Base-by-base conservation (phyloP, 30 jellyfish, hydroid and myxozoan genomes). In the Nemopilema nomurai region DNA sequence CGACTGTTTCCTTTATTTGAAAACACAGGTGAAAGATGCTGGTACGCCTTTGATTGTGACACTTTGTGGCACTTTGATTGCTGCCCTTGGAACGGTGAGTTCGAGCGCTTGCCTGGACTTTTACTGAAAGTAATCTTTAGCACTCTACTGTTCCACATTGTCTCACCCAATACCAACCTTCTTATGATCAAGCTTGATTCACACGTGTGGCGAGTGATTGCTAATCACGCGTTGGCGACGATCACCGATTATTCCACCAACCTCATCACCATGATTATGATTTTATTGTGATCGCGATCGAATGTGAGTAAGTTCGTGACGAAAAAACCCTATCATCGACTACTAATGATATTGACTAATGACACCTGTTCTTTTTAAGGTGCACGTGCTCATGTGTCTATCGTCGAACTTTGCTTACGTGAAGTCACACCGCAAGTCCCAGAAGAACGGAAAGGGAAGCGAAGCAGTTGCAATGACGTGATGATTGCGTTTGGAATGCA, bases 391-490 rank as follows among this genome's bases (percentile, higher is more conserved):
- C 82, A 84, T 84, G 93, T 84, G 93, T 53, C 64, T 84, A 87
- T 84, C 93, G 4, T 80, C 93, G 20, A 84, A 84, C 78, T 84
- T 50, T 24, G 93, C 93, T 18, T 84, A 84, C 85, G 93, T 84
- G 17, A 73, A 84, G 63, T 84, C 93, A 16, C 74, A 72, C 77
- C 71, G 51, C 23, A 84, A 84, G 71, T 16, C 25, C 30, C 68
- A 27, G 27, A 74, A 84, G 57, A 41, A 41, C 57, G 57, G 57
- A 6, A 41, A 41, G n/a, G n/a, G n/a, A n/a, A n/a, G n/a, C 3
- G 91, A 83, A 18, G 83, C 75, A 21, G 82, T 84, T n/a, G 83
- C 30, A 30, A 84, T 84, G 93, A 27, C 80, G n/a, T 84, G 20
- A 74, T 63, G 53, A 3, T 13, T 41, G 6, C 57, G 13, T 41